Evolutionary conservation across 2,888 invertebrate species (phyloP).

Genomic region (Synergus itoensis): DNA sequence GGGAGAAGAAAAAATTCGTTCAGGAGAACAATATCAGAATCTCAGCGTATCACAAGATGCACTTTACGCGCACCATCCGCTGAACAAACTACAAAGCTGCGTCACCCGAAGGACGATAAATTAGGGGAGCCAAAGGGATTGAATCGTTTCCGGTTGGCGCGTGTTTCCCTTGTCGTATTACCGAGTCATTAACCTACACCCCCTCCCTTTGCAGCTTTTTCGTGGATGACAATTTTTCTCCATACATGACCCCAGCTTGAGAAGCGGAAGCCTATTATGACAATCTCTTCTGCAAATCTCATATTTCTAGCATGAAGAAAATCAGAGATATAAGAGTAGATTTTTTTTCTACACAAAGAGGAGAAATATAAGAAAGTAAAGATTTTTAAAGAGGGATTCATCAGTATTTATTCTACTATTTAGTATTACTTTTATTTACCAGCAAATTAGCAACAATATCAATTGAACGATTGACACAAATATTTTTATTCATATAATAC

Average conservation of each 20-base stretch:
- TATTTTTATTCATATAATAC: too few species aligned
- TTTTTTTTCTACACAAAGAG: too few species aligned
- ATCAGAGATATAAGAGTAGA: too few species aligned
- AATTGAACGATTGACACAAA: not conserved
- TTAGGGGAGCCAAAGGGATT: slow-evolving; percentile 72
- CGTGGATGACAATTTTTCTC: not conserved
- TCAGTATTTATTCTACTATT: too few species aligned
- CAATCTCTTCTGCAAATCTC: not conserved
- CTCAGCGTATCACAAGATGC: slow-evolving; percentile 41
- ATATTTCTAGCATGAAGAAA: not conserved
- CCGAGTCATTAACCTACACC: slow-evolving; percentile 71
- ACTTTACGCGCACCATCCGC: slow-evolving; percentile 55
- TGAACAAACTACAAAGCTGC: slow-evolving; percentile 61
- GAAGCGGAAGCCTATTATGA: not conserved
- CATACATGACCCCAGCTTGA: not conserved
- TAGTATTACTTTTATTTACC: too few species aligned
- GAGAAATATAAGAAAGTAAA: too few species aligned
- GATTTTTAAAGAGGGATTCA: too few species aligned
- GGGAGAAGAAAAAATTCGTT: not conserved
- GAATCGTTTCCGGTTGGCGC: slow-evolving; percentile 75
- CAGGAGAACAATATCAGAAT: slow-evolving; percentile 30
- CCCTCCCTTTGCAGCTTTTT: slow-evolving; percentile 51
- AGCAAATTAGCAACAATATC: not conserved
- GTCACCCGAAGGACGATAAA: slow-evolving; percentile 72
- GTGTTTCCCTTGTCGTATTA: slow-evolving; percentile 73